A percentile compares a stretch with the other conserved stretches of the same genome.
Conservation (phyloP, 2,888 invertebrate genomes). For the Cephus runcator region DNA sequence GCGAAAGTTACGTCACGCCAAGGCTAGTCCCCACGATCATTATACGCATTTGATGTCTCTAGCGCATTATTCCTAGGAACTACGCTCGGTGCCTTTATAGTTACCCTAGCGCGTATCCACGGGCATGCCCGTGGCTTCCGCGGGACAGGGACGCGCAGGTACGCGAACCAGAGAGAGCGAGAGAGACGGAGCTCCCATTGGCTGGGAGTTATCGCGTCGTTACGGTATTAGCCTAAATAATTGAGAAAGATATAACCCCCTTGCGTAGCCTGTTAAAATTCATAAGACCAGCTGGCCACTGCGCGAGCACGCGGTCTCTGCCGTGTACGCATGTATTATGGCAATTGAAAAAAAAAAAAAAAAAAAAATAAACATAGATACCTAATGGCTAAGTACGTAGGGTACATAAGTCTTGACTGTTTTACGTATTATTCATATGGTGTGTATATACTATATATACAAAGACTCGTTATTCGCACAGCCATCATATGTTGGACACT, state of each 20-base stretch:
- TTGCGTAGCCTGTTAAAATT: neutral
- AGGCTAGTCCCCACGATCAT: constrained; percentile 48
- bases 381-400: neutral
- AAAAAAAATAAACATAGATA: neutral
- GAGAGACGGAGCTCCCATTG: neutral
- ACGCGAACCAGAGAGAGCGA: neutral
- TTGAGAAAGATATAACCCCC: constrained; percentile 3
- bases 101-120: constrained; percentile 30
- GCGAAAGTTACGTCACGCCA: constrained; percentile 58
- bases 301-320: neutral
- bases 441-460: neutral
- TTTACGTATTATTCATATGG: neutral
- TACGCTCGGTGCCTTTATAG: constrained; percentile 37
- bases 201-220: neutral
- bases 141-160: neutral
- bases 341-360: neutral
- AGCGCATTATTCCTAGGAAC: constrained; percentile 49
- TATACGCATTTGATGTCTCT: constrained; percentile 42
- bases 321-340: neutral
- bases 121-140: constrained; percentile 15
- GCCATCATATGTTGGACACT: neutral
- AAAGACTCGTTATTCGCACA: neutral
- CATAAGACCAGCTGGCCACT: neutral
- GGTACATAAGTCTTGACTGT: neutral
- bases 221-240: constrained; percentile 1